Conservation (phyloP, 2,113 vertebrate species). For the Onychorhynchus coronatus region DNA sequence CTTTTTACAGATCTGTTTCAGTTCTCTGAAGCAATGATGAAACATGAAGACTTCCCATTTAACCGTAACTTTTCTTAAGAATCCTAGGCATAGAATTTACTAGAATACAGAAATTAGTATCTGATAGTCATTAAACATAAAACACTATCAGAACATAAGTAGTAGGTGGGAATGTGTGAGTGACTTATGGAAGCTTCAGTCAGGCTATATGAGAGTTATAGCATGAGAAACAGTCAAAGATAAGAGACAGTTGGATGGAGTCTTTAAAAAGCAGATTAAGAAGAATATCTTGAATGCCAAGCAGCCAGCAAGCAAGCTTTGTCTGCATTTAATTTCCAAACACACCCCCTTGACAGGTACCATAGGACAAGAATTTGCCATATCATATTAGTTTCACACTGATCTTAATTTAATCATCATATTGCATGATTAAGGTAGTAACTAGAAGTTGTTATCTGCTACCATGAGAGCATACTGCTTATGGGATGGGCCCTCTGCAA, state of each 20-base stretch:
- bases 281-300: not conserved
- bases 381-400: not conserved
- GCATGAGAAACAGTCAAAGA: not conserved
- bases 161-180: not conserved
- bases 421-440: not conserved
- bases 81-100: not conserved
- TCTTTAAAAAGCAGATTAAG: not conserved
- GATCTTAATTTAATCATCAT: not conserved
- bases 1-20: not conserved
- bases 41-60: not conserved
- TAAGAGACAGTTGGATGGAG: not conserved
- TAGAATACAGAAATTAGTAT: not conserved
- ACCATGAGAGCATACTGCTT: not conserved
- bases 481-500: not conserved
- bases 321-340: not conserved
- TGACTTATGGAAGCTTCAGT: not conserved
- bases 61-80: not conserved
- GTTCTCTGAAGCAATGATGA: not conserved
- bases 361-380: not conserved
- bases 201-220: not conserved
- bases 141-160: not conserved
- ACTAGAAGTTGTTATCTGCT: not conserved
- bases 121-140: not conserved
- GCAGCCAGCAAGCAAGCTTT: not conserved
- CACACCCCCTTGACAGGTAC: not conserved